These are phyloP conservation scores for Lochmaea capreae DNA, from an alignment of 2,888 invertebrate species.

Conservation along the genomic window DNA sequence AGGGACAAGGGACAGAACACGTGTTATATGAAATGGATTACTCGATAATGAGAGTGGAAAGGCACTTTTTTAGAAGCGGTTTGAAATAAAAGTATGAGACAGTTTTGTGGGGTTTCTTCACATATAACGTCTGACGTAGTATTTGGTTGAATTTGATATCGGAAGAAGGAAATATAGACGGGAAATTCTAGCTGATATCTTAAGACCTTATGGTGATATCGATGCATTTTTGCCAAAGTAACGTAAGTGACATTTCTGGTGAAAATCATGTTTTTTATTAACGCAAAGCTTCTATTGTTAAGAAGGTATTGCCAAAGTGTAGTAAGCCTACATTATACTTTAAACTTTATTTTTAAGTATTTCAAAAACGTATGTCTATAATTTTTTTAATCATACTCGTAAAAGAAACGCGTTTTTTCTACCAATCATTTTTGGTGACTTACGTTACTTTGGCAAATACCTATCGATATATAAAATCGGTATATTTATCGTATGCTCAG, in stretches of 20 bases:
- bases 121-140: neutral
- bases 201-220: neutral
- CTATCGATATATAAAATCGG: neutral
- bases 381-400: no score
- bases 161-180: neutral
- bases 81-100: conserved; percentile 20
- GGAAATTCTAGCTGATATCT: neutral
- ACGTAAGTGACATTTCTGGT: no score
- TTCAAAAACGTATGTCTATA: no score
- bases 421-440: no score
- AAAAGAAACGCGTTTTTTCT: no score
- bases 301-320: no score
- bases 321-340: no score
- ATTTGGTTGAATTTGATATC: neutral
- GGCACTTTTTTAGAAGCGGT: conserved; percentile 20
- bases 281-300: no score
- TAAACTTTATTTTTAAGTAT: no score
- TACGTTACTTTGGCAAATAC: no score
- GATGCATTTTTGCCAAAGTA: no score
- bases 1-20: conserved; percentile 26
- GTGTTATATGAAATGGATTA: conserved; percentile 30
- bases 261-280: no score
- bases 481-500: neutral
- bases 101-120: conserved; percentile 4
- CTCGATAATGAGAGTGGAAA: conserved; percentile 25